Evolutionary conservation across 2,888 invertebrate genomes (phyloP).

Genomic region (Mechanitis messenoides): DNA sequence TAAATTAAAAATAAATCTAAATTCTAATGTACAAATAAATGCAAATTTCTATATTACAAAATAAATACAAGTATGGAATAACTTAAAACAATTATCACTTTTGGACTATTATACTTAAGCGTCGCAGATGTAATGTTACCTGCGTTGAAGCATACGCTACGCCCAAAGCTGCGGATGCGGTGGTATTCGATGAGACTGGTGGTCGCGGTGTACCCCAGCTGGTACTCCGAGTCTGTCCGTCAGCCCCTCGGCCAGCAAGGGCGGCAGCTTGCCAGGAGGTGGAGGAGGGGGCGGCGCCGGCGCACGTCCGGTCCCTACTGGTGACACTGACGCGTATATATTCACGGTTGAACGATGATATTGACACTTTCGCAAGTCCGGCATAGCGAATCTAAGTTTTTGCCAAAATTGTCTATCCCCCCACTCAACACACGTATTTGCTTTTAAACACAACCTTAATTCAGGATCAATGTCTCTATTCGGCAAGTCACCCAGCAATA

Average conservation of each 20-base stretch:
- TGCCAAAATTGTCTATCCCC: constrained; percentile 98
- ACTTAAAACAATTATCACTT: constrained; percentile 71
- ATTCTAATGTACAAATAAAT: constrained; percentile 59
- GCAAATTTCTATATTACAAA: constrained; percentile 45
- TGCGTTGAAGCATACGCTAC: constrained; percentile 84
- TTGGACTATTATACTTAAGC: constrained; percentile 76
- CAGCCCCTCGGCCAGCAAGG: constrained; percentile 72
- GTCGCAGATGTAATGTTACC: constrained; percentile 73
- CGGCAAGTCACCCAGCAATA: constrained; percentile 92
- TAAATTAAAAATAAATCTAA: constrained; percentile 52
- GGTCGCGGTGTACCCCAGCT: constrained; percentile 63
- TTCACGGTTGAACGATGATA: constrained; percentile 82
- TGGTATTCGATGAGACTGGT: constrained; percentile 75
- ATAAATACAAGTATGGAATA: constrained; percentile 62
- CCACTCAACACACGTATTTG: constrained; percentile 94
- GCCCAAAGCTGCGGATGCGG: constrained; percentile 86
- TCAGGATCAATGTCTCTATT: constrained; percentile 93
- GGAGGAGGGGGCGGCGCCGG: constrained; percentile 79
- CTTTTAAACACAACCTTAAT: constrained; percentile 90
- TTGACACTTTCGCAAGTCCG: constrained; percentile 83
- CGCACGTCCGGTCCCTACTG: constrained; percentile 74
- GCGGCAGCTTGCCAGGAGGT: constrained; percentile 79
- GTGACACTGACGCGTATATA: constrained; percentile 82
- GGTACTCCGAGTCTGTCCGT: constrained; percentile 47
- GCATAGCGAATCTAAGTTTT: constrained; percentile 93